Percentiles rank a stretch among this genome's conserved stretches.
Evolutionary conservation across 2,888 invertebrate genomes (phyloP).

Genomic region (Pilophorus perplexus): DNA sequence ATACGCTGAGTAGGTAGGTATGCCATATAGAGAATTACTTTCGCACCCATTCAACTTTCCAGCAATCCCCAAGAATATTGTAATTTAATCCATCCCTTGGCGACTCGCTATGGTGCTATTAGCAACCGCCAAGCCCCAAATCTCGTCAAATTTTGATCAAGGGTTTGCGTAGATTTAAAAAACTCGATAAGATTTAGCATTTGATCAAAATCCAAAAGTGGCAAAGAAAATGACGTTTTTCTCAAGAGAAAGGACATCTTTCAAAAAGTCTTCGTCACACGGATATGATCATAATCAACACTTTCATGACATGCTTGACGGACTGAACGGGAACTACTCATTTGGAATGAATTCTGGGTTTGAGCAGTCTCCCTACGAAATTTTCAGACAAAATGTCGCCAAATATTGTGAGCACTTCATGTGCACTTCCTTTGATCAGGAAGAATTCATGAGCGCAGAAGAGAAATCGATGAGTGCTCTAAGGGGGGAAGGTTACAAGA

Average conservation of each 20-base stretch:
- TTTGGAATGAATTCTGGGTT: neutral
- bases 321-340: neutral
- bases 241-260: neutral
- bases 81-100: too few relatives aligned
- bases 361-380: constrained; percentile 1
- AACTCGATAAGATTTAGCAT: too few relatives aligned
- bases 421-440: neutral
- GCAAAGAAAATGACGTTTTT: neutral
- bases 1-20: too few relatives aligned
- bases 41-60: too few relatives aligned
- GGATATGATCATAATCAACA: neutral
- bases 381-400: constrained; percentile 10
- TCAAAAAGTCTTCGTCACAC: too few relatives aligned
- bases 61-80: too few relatives aligned
- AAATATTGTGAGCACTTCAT: constrained; percentile 2
- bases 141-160: too few relatives aligned
- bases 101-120: too few relatives aligned
- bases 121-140: too few relatives aligned
- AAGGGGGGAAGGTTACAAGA: neutral
- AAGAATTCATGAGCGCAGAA: constrained; percentile 4
- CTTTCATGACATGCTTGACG: neutral
- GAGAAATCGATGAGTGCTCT: neutral
- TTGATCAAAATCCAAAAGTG: too few relatives aligned
- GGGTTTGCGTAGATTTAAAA: too few relatives aligned
- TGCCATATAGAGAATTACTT: too few relatives aligned